These are phyloP conservation scores for Vanessa tameamea DNA, from an alignment of 1,140 invertebrate species.

Conservation along the genomic window DNA sequence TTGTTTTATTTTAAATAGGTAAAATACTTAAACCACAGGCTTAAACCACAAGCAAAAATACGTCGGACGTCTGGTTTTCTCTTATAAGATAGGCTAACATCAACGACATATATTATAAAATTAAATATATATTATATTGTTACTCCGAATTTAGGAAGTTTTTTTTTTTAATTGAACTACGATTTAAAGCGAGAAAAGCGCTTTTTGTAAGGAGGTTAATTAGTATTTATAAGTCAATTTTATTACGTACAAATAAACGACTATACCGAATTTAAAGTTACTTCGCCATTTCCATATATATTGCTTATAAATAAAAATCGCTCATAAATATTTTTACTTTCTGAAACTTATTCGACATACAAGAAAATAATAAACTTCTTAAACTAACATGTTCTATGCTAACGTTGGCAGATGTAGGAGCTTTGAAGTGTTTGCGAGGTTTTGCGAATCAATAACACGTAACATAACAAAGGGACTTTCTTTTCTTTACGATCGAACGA, in stretches of 20 bases:
- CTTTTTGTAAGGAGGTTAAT: too few relatives aligned
- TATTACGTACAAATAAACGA: neutral
- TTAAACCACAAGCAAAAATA: too few relatives aligned
- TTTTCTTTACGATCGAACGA: neutral
- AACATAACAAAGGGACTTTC: conserved; percentile 13
- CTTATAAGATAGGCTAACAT: too few relatives aligned
- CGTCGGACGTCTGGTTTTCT: too few relatives aligned
- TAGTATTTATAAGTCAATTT: too few relatives aligned
- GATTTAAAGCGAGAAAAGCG: too few relatives aligned
- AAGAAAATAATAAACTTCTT: conserved; percentile 11
- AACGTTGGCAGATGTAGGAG: neutral
- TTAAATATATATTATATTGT: too few relatives aligned
- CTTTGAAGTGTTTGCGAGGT: conserved; percentile 27
- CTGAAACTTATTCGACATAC: conserved; percentile 1
- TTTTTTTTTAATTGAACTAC: too few relatives aligned
- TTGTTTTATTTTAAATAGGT: too few relatives aligned
- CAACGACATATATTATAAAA: too few relatives aligned
- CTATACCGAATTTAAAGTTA: neutral
- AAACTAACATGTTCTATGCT: conserved; percentile 1
- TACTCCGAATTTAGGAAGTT: too few relatives aligned
- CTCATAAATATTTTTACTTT: conserved; percentile 2
- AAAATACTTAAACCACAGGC: too few relatives aligned
- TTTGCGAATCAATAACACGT: conserved; percentile 19
- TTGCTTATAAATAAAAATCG: conserved; percentile 8
- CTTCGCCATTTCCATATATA: neutral